Conservation (phyloP, 2,797 vertebrate genomes). For the Scolopax bukidnonensis region DNA sequence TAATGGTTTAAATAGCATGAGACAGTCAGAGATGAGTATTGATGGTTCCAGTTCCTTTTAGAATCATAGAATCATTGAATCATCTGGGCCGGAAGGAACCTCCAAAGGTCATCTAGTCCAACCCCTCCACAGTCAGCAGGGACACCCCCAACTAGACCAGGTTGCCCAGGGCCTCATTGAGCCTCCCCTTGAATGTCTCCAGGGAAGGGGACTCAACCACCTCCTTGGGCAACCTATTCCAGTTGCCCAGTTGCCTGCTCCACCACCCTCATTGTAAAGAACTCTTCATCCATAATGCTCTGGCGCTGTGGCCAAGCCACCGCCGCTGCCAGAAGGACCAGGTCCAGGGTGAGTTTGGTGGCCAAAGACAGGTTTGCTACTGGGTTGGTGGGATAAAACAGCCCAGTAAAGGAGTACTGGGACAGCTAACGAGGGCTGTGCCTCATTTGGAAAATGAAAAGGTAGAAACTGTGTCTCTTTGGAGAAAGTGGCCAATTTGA, state of each 20-base stretch:
- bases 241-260: too few species aligned
- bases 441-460: fast-evolving
- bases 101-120: conserved; percentile 29
- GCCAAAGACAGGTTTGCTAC: not conserved
- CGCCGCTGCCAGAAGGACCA: fast-evolving
- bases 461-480: not conserved
- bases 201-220: too few species aligned
- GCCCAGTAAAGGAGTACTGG: not conserved
- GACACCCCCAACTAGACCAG: too few species aligned
- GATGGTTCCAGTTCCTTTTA: not conserved
- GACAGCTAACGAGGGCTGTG: not conserved
- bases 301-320: fast-evolving
- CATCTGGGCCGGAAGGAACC: not conserved
- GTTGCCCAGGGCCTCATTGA: too few species aligned
- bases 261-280: too few species aligned
- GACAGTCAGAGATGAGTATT: not conserved
- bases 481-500: not conserved
- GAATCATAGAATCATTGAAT: too few species aligned
- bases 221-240: too few species aligned
- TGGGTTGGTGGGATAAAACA: not conserved
- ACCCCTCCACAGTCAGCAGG: too few species aligned
- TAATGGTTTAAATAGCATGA: not conserved
- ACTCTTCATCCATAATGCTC: fast-evolving
- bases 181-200: too few species aligned
- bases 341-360: not conserved